phyloP scores from a whole-genome alignment of 2,888 invertebrate genomes.

The Rapana venosa region DNA sequence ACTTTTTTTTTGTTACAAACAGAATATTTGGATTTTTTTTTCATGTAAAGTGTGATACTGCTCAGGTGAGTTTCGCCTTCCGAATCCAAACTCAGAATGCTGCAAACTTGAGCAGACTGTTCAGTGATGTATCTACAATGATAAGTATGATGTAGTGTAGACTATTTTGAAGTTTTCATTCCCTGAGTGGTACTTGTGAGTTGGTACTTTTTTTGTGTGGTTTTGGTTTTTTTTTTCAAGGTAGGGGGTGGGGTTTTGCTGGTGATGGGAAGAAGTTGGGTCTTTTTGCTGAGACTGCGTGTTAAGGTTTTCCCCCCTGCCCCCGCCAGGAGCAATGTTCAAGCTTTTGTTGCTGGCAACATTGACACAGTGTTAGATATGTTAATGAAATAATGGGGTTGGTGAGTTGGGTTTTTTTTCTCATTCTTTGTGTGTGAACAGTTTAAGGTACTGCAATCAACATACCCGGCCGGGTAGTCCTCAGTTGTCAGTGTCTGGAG shows the following conservation, averaged over 20 bases:
- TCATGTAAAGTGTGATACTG: background rate
- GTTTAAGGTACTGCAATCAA: background rate
- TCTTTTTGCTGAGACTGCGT: background rate
- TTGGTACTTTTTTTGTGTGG: background rate
- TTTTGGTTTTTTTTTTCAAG: too few relatives aligned
- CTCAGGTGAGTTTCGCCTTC: background rate
- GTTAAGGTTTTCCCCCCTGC: background rate
- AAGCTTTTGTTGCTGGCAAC: conserved; percentile 16
- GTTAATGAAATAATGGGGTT: background rate
- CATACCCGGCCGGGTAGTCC: background rate
- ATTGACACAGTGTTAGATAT: background rate
- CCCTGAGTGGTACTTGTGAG: background rate
- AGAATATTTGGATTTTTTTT: background rate
- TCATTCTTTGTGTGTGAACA: background rate
- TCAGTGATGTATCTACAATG: background rate
- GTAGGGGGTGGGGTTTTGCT: background rate
- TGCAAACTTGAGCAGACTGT: background rate
- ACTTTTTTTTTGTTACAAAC: background rate
- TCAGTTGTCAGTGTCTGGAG: background rate
- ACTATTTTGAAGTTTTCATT: background rate
- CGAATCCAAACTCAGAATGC: background rate
- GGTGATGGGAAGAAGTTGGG: background rate
- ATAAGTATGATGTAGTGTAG: background rate
- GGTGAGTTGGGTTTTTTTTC: background rate
- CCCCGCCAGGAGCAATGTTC: background rate